A percentile compares a stretch with the other conserved stretches of the same genome.
phyloP scores from a whole-genome alignment of 2,797 vertebrate genomes.

The Rousettus madagascariensis region DNA sequence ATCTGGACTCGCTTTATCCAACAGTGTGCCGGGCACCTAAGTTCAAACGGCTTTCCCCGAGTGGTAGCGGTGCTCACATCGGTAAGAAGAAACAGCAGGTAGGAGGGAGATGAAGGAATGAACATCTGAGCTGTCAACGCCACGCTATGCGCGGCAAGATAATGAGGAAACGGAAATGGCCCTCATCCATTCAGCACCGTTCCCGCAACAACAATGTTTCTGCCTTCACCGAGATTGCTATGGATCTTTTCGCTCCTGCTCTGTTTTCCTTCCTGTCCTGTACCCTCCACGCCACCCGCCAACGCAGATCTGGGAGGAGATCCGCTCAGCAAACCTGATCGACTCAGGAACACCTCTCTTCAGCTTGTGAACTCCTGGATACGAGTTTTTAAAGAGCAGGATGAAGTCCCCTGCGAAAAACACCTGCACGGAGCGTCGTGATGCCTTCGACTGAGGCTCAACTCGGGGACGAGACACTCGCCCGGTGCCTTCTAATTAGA shows the following conservation, averaged over 20 bases:
- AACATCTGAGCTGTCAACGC: neutral
- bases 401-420: neutral
- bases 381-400: neutral
- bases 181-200: neutral
- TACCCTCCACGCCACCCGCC: neutral
- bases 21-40: neutral
- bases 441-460: neutral
- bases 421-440: neutral
- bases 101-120: neutral
- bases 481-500: neutral
- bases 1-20: neutral
- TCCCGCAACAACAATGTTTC: neutral
- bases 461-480: neutral
- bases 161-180: neutral
- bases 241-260: neutral
- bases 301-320: neutral
- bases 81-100: neutral
- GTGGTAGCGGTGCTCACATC: neutral
- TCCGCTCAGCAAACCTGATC: neutral
- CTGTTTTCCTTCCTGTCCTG: neutral
- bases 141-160: neutral
- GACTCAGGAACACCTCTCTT: neutral
- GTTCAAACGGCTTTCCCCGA: neutral
- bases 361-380: neutral
- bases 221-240: neutral